Evolutionary conservation across 2,888 invertebrate genomes (phyloP).

Genomic region (Lepidocyrtinus sp.): DNA sequence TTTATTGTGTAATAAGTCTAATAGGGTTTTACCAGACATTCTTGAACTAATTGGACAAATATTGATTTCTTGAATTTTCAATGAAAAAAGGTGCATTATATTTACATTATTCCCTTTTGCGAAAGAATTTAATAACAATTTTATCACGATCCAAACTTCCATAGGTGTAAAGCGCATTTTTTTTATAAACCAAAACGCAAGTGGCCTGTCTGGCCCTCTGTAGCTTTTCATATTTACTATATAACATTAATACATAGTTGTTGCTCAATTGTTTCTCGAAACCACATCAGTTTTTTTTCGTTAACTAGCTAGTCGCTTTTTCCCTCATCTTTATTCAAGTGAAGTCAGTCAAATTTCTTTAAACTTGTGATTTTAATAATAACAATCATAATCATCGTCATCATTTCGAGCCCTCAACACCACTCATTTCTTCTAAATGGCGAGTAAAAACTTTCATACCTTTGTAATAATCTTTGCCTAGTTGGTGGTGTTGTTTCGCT

Average conservation of each 20-base stretch:
- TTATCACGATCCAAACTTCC: not conserved
- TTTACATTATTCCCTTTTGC: not conserved
- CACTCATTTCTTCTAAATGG: constrained; percentile 31
- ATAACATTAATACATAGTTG: not conserved
- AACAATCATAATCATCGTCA: constrained; percentile 50
- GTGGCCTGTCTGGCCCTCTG: too few relatives aligned
- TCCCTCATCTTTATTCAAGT: constrained; percentile 56
- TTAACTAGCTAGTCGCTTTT: constrained; percentile 47
- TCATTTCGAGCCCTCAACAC: constrained; percentile 27
- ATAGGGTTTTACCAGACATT: constrained; percentile 30
- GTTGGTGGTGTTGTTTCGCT: not conserved
- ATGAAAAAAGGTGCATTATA: not conserved
- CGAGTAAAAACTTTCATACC: not conserved
- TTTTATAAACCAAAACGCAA: too few relatives aligned
- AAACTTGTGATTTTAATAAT: constrained; percentile 59
- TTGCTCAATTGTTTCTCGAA: constrained; percentile 11
- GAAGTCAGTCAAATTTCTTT: constrained; percentile 58
- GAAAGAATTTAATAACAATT: not conserved
- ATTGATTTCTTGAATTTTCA: constrained; percentile 53
- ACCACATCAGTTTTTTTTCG: constrained; percentile 14
- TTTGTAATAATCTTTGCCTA: not conserved
- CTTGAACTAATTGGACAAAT: constrained; percentile 60
- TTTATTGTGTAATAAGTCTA: too few relatives aligned
- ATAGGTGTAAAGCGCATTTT: too few relatives aligned
- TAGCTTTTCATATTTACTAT: not conserved